phyloP scores from a whole-genome alignment of 2,888 invertebrate genomes.

The Stenolophus ochropezus region DNA sequence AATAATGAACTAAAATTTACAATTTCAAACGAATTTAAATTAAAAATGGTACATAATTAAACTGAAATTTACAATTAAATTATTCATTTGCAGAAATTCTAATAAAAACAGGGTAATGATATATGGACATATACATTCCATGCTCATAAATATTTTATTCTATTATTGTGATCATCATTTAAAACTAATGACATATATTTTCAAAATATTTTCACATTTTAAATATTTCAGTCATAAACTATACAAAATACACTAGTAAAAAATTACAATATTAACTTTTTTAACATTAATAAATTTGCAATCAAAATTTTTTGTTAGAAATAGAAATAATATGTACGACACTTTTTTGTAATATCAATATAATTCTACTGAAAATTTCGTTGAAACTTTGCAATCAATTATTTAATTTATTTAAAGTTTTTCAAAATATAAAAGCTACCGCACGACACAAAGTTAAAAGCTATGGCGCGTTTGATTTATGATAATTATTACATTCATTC shows the following conservation, averaged over 20 bases:
- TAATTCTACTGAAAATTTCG: too few relatives aligned
- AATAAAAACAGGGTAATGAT: neutral
- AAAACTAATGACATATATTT: neutral
- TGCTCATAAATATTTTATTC: neutral
- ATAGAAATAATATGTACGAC: too few relatives aligned
- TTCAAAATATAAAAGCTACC: too few relatives aligned
- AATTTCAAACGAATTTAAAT: neutral
- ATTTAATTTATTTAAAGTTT: too few relatives aligned
- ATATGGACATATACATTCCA: neutral
- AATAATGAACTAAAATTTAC: neutral
- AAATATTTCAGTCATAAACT: neutral
- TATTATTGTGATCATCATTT: neutral
- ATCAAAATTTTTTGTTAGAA: too few relatives aligned
- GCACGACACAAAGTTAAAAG: too few relatives aligned
- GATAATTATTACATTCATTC: too few relatives aligned
- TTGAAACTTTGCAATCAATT: too few relatives aligned
- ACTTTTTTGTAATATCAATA: too few relatives aligned
- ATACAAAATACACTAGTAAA: neutral
- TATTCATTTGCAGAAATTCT: neutral
- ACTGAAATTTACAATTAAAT: neutral
- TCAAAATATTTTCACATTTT: neutral
- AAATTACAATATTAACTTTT: too few relatives aligned
- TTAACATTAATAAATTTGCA: too few relatives aligned
- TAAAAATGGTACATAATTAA: neutral
- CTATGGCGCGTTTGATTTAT: too few relatives aligned